Conservation (phyloP, 2,113 vertebrate species). For the Panurus biarmicus region DNA sequence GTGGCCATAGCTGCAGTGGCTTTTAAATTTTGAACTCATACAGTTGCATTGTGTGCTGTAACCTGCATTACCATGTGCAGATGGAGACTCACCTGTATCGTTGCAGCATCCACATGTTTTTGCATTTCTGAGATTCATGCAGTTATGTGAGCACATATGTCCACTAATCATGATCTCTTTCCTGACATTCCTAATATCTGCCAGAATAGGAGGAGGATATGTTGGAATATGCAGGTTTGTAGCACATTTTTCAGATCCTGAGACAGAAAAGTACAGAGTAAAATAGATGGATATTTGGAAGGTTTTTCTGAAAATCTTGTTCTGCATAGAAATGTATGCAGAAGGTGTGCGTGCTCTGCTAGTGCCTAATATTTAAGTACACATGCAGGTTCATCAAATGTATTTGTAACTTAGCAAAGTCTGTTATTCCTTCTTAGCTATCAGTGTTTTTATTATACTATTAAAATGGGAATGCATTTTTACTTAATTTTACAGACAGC, state of each 20-base stretch:
- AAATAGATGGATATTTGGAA: neutral
- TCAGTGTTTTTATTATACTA: neutral
- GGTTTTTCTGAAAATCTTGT: neutral
- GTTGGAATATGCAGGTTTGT: neutral
- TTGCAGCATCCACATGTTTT: neutral
- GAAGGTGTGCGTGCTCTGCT: neutral
- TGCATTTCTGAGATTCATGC: neutral
- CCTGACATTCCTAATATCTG: neutral
- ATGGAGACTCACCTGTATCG: neutral
- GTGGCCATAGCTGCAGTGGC: neutral
- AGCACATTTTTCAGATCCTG: neutral
- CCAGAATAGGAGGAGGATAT: neutral
- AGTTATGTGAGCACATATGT: neutral
- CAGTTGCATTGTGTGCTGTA: neutral
- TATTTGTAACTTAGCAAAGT: neutral
- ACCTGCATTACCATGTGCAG: neutral
- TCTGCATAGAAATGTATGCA: neutral
- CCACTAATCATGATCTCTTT: neutral
- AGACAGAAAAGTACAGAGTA: neutral
- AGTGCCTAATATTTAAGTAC: neutral
- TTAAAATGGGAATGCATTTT: neutral
- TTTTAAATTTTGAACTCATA: neutral
- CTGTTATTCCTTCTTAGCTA: neutral
- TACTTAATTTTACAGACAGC: neutral
- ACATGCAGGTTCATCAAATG: neutral